Conservation (phyloP, 2,797 vertebrate species). For the Acanthiza pusilla region DNA sequence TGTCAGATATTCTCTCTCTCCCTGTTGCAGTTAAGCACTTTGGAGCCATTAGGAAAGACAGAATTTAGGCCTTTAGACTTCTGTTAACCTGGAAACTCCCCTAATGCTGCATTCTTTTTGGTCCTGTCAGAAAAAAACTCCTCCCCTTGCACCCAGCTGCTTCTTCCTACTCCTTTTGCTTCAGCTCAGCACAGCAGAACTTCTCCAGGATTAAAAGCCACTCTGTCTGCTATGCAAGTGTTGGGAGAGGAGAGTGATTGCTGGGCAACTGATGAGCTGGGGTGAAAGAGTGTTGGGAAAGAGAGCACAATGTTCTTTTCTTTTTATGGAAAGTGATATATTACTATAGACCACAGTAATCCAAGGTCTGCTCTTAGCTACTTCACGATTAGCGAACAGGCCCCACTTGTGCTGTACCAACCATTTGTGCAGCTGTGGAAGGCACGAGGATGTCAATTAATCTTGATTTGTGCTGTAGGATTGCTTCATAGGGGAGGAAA, state of each 20-base stretch:
- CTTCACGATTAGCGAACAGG: conserved; percentile 22
- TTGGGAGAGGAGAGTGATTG: conserved; percentile 31
- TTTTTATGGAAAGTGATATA: conserved; percentile 65
- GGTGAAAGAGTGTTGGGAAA: conserved; percentile 51
- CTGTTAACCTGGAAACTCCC: background rate
- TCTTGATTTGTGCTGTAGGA: conserved; percentile 58
- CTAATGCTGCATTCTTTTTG: background rate
- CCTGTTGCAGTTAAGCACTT: background rate
- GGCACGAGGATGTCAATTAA: conserved; percentile 34
- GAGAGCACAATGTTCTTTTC: conserved; percentile 60
- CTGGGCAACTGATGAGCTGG: conserved; percentile 54
- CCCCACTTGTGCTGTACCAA: conserved; percentile 33
- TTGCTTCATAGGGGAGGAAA: conserved; percentile 36
- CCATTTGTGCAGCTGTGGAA: conserved; percentile 58
- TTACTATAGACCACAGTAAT: conserved; percentile 50
- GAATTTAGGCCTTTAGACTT: background rate
- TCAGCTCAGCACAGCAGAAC: background rate
- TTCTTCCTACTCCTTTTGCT: background rate
- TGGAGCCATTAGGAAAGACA: background rate
- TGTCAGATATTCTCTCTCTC: background rate
- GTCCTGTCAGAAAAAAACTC: background rate
- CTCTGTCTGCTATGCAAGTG: background rate
- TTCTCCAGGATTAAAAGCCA: background rate
- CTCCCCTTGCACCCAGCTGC: background rate
- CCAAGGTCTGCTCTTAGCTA: conserved; percentile 44